A percentile compares a stretch with the other conserved stretches of the same genome.
Evolutionary conservation across 2,888 invertebrate species (phyloP).

Genomic region (Pollenia angustigena): DNA sequence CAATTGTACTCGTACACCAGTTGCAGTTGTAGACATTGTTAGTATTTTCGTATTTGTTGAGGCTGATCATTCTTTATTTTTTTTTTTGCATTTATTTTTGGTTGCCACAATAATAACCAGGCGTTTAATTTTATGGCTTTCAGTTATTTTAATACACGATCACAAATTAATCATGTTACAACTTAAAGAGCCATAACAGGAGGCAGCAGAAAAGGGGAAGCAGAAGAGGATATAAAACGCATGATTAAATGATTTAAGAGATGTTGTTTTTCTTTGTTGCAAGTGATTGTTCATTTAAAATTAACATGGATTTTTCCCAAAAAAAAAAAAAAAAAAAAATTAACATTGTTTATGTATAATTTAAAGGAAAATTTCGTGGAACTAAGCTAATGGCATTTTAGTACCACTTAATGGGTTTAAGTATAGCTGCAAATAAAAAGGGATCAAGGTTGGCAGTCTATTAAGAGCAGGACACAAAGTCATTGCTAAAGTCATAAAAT

Average conservation of each 20-base stretch:
- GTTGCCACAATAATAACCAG: conserved; percentile 70
- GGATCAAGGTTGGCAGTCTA: neutral
- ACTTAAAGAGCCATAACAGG: conserved; percentile 53
- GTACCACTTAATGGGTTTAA: neutral
- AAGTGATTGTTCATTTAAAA: conserved; percentile 58
- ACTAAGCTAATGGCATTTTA: conserved; percentile 5
- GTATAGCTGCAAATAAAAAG: neutral
- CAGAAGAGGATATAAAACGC: conserved; percentile 36
- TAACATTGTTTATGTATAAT: conserved; percentile 37
- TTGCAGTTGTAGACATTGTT: conserved; percentile 59
- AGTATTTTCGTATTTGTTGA: conserved; percentile 47
- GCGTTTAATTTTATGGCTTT: conserved; percentile 73
- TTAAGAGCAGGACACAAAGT: too few relatives aligned
- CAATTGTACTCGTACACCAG: conserved; percentile 49
- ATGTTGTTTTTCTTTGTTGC: conserved; percentile 23
- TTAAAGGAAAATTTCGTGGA: conserved; percentile 53
- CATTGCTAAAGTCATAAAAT: too few relatives aligned
- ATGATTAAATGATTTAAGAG: conserved; percentile 58
- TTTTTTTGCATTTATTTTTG: conserved; percentile 25
- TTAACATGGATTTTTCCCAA: conserved; percentile 54
- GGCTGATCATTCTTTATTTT: conserved; percentile 48
- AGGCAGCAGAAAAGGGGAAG: neutral
- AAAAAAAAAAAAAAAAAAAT: neutral
- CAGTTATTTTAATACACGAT: conserved; percentile 74
- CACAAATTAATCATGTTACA: conserved; percentile 74